Evolutionary conservation across 2,888 invertebrate genomes (phyloP).

Genomic region (Helobdella robusta): DNA sequence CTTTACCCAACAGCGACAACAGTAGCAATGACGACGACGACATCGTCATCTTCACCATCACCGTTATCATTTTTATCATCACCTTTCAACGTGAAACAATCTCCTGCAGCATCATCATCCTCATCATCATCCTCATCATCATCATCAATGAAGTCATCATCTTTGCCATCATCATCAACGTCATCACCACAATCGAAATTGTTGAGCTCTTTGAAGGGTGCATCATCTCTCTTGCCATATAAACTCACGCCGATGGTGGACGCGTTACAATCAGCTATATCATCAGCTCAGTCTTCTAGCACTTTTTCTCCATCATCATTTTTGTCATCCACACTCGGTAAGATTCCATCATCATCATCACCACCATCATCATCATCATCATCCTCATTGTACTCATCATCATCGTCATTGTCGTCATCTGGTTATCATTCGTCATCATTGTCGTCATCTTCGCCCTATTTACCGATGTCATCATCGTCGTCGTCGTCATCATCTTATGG

Average conservation of each 20-base stretch:
- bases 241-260: conserved; percentile 19
- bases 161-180: background rate
- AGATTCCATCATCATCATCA: background rate
- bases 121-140: background rate
- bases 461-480: background rate
- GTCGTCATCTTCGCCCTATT: background rate
- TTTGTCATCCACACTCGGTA: background rate
- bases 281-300: conserved; percentile 16
- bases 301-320: conserved; percentile 2
- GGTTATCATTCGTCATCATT: background rate
- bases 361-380: background rate
- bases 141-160: background rate
- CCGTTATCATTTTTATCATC: background rate
- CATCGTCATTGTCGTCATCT: background rate
- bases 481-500: background rate
- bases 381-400: too few species aligned
- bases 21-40: background rate
- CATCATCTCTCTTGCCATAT: conserved; percentile 18
- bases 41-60: background rate
- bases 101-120: background rate
- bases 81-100: background rate
- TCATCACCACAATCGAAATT: conserved; percentile 5
- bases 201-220: conserved; percentile 13
- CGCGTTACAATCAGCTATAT: conserved; percentile 14
- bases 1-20: too few species aligned